These are phyloP conservation scores for Strigamia transsilvanica DNA, from an alignment of 2,888 invertebrate genomes.

Conservation along the genomic window DNA sequence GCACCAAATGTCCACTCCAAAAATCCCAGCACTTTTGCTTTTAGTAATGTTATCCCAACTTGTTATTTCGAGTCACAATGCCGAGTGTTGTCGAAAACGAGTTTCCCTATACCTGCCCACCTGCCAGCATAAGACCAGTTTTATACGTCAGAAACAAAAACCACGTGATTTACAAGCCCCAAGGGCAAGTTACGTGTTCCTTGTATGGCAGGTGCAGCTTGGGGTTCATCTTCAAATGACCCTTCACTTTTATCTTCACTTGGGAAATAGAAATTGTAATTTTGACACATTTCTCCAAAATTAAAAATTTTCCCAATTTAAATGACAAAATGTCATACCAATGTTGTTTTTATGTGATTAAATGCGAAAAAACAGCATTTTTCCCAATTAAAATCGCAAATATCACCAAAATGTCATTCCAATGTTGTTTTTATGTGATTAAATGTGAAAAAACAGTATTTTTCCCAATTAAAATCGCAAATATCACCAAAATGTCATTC, in stretches of 20 bases:
- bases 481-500: no score
- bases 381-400: no score
- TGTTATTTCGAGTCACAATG: not conserved
- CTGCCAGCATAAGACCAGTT: constrained; percentile 23
- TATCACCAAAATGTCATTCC: no score
- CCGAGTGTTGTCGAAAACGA: not conserved
- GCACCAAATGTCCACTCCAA: not conserved
- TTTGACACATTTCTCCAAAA: not conserved
- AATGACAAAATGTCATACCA: no score
- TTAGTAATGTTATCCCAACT: not conserved
- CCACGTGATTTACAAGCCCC: constrained; percentile 12
- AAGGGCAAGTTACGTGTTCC: constrained; percentile 29
- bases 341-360: no score
- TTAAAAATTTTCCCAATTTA: no score
- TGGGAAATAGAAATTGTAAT: not conserved
- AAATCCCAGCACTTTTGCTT: not conserved
- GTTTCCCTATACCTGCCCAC: not conserved
- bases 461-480: no score
- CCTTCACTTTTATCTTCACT: constrained; percentile 34
- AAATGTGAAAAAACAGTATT: no score
- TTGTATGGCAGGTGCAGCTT: constrained; percentile 10
- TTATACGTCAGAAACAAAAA: not conserved
- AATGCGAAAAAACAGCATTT: no score
- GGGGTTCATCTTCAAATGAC: constrained; percentile 24
- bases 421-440: no score